Conservation (phyloP, 2,797 vertebrate species). For the Decapterus maruadsi region DNA sequence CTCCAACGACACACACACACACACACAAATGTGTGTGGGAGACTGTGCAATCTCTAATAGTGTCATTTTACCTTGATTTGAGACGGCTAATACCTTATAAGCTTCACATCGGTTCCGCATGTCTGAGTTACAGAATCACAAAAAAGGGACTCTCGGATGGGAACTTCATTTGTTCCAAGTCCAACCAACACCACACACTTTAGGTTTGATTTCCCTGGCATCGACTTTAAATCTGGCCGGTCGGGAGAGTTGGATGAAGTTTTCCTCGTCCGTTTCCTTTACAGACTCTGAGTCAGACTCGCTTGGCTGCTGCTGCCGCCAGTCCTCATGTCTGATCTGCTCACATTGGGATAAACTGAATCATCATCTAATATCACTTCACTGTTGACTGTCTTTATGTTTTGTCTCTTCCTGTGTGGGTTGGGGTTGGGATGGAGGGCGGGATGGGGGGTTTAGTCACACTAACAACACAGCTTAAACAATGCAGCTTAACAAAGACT, state of each 20-base stretch:
- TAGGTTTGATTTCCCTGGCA: not conserved
- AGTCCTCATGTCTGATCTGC: too few species aligned
- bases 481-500: not conserved
- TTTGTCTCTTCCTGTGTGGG: not conserved
- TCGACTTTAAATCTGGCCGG: not conserved
- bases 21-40: constrained; percentile 16
- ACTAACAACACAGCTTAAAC: not conserved
- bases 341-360: not conserved
- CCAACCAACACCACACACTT: constrained; percentile 1
- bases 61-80: constrained; percentile 52
- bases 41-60: constrained; percentile 33
- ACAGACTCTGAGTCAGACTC: not conserved
- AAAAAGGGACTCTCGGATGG: not conserved
- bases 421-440: not conserved
- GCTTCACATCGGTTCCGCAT: constrained; percentile 24
- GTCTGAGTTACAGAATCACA: constrained; percentile 17
- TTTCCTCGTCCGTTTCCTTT: not conserved
- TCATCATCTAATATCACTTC: not conserved
- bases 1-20: constrained; percentile 13
- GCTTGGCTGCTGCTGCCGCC: not conserved
- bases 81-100: constrained; percentile 40
- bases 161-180: not conserved
- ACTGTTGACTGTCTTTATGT: not conserved
- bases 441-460: not conserved
- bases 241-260: not conserved